phyloP scores from a whole-genome alignment of 2,113 vertebrate genomes.

The Paraplagusia blochii region DNA sequence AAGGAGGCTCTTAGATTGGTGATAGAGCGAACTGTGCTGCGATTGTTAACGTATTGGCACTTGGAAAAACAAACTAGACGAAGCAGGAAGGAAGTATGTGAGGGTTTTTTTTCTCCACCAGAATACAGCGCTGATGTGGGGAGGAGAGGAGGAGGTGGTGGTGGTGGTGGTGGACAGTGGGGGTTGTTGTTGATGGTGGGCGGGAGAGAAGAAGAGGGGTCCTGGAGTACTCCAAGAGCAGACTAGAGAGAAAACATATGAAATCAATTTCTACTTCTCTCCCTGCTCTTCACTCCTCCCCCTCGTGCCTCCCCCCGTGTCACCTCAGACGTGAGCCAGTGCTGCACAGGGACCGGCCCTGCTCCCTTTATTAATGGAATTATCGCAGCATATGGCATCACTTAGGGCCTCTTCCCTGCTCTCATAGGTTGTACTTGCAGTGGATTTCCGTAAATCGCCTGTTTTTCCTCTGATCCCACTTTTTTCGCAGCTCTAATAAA shows the following conservation, averaged over 20 bases:
- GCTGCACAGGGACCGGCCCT: slow-evolving; percentile 61
- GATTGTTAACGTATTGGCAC: slow-evolving; percentile 56
- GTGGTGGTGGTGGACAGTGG: slow-evolving; percentile 9
- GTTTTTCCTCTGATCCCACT: slow-evolving; percentile 54
- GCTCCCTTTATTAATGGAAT: slow-evolving; percentile 72
- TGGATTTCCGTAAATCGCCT: slow-evolving; percentile 61
- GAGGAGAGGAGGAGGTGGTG: neutral
- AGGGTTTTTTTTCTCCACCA: slow-evolving; percentile 57
- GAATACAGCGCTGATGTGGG: slow-evolving; percentile 54
- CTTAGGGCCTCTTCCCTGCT: slow-evolving; percentile 60
- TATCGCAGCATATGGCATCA: slow-evolving; percentile 76
- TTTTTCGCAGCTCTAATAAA: slow-evolving; percentile 29
- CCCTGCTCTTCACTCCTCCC: slow-evolving; percentile 27
- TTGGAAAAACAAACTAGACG: slow-evolving; percentile 68
- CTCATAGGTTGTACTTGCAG: slow-evolving; percentile 31
- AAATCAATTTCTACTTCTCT: slow-evolving; percentile 71
- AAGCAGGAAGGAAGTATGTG: slow-evolving; percentile 73
- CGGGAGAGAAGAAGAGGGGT: neutral
- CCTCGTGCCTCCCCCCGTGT: slow-evolving; percentile 57
- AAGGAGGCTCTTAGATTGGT: slow-evolving; percentile 25
- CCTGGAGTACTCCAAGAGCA: slow-evolving; percentile 34
- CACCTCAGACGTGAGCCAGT: slow-evolving; percentile 72
- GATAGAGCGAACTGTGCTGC: slow-evolving; percentile 56
- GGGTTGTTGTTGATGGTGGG: slow-evolving; percentile 47
- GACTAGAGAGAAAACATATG: slow-evolving; percentile 69